phyloP scores from a whole-genome alignment of 2,888 invertebrate species.

The Eupithecia subfuscata region DNA sequence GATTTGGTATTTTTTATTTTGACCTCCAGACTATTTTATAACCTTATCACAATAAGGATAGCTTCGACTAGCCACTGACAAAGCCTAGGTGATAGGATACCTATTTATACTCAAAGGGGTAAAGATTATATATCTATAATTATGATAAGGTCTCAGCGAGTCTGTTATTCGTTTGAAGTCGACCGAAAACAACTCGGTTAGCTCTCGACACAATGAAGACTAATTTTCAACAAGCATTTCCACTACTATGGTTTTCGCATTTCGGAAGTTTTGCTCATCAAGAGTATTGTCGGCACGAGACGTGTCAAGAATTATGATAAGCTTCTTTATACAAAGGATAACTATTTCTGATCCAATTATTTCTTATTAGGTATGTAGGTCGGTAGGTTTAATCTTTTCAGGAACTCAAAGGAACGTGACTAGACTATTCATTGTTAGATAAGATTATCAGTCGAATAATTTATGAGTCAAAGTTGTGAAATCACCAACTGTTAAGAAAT shows the following conservation, averaged over 20 bases:
- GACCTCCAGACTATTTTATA: too few relatives aligned
- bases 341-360: slow-evolving; percentile 10
- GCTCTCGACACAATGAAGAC: not conserved
- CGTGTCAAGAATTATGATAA: slow-evolving; percentile 14
- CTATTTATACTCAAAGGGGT: not conserved
- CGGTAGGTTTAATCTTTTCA: not conserved
- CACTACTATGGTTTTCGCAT: not conserved
- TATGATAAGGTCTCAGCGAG: not conserved
- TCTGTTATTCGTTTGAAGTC: not conserved
- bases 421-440: not conserved
- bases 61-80: not conserved
- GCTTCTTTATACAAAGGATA: not conserved
- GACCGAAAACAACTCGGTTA: slow-evolving; percentile 1
- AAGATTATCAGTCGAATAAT: not conserved
- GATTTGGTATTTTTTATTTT: too few relatives aligned
- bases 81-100: not conserved
- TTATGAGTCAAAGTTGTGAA: not conserved
- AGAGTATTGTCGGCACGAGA: slow-evolving; percentile 11
- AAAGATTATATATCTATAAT: not conserved
- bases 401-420: slow-evolving; percentile 3
- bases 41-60: not conserved
- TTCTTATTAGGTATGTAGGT: slow-evolving; percentile 3
- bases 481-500: not conserved
- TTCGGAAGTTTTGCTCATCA: slow-evolving; percentile 15
- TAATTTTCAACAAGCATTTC: slow-evolving; percentile 14